A percentile compares a stretch with the other conserved stretches of the same genome.
These are phyloP conservation scores for Hippocampus mohnikei DNA, from an alignment of 2,113 vertebrate species.

Conservation along the genomic window DNA sequence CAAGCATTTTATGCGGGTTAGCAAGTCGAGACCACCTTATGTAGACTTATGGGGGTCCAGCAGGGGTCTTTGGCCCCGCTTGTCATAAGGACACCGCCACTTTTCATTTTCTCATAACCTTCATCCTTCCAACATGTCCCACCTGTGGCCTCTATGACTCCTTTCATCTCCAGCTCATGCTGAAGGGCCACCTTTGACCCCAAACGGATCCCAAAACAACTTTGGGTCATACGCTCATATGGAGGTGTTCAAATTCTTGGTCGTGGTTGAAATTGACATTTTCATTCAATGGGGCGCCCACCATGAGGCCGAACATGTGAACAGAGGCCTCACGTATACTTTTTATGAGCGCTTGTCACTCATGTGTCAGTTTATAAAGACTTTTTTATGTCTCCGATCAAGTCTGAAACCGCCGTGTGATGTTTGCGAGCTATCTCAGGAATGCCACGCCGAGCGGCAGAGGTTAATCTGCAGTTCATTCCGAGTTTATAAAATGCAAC, in stretches of 20 bases:
- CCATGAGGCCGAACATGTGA: neutral
- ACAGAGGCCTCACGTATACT: neutral
- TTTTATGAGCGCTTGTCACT: conserved; percentile 23
- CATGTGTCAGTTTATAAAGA: conserved; percentile 32
- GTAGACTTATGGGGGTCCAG: conserved; percentile 21
- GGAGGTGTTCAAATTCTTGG: neutral
- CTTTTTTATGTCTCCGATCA: conserved; percentile 9
- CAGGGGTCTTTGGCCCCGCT: conserved; percentile 16
- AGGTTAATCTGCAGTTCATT: conserved; percentile 37
- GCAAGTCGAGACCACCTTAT: conserved; percentile 20
- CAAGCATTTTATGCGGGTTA: conserved; percentile 17
- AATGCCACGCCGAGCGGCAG: conserved; percentile 26
- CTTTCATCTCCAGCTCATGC: conserved; percentile 41
- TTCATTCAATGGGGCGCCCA: neutral
- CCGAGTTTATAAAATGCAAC: conserved; percentile 8
- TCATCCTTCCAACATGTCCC: neutral
- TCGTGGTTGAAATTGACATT: neutral
- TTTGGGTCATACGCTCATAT: neutral
- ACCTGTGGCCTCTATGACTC: neutral
- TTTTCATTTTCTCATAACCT: conserved; percentile 10
- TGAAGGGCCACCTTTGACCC: conserved; percentile 34
- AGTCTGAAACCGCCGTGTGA: conserved; percentile 24
- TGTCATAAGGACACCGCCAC: conserved; percentile 8
- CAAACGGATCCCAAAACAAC: conserved; percentile 1
- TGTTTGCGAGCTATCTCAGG: conserved; percentile 34